phyloP scores from a whole-genome alignment of 2,888 invertebrate species.

The Drosophila diplacantha region DNA sequence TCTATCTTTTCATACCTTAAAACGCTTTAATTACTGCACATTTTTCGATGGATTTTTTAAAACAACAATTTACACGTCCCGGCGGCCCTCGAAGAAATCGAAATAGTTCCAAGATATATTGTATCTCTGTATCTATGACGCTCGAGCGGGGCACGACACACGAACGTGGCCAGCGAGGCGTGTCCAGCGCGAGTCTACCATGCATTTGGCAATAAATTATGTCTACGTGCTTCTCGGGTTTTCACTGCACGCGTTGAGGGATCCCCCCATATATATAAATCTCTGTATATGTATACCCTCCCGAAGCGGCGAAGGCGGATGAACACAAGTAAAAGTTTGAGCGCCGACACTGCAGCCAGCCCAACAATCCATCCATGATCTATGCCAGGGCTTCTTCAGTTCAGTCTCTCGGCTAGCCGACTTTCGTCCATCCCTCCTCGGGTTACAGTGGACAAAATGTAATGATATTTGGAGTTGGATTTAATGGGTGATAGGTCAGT shows the following conservation, averaged over 20 bases:
- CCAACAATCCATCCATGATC: constrained; percentile 11
- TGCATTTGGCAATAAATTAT: constrained; percentile 72
- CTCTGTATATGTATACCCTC: neutral
- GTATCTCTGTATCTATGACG: constrained; percentile 17
- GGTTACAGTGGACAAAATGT: neutral
- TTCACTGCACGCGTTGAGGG: constrained; percentile 51
- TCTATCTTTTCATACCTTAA: constrained; percentile 5
- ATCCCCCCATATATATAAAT: neutral
- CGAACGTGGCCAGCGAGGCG: constrained; percentile 58
- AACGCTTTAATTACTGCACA: constrained; percentile 60
- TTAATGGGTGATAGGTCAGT: neutral
- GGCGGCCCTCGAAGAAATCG: constrained; percentile 34
- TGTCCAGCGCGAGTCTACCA: constrained; percentile 61
- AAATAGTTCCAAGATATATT: constrained; percentile 22
- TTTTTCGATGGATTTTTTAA: constrained; percentile 50
- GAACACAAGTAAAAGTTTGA: constrained; percentile 25
- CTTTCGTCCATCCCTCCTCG: constrained; percentile 3
- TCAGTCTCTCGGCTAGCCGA: neutral
- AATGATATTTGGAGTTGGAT: neutral
- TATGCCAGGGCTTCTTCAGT: constrained; percentile 21
- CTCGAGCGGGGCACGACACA: constrained; percentile 34
- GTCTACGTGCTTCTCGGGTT: constrained; percentile 64
- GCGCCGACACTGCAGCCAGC: constrained; percentile 1
- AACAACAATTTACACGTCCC: too few species aligned
- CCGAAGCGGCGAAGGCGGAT: constrained; percentile 1